Percentiles rank a stretch among this genome's conserved stretches.
Conservation (phyloP, 2,797 vertebrate genomes). For the Cossypha niveicapilla region DNA sequence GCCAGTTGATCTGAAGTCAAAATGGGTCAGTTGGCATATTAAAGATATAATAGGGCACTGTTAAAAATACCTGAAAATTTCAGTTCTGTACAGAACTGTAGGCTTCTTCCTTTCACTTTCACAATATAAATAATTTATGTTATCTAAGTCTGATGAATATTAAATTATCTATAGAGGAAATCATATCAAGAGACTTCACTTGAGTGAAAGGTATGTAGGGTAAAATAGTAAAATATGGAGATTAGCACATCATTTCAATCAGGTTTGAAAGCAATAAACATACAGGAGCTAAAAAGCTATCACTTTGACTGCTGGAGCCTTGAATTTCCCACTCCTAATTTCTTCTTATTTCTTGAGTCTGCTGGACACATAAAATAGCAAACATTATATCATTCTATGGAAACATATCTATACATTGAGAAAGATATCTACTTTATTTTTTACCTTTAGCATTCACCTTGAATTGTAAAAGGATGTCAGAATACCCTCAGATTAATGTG, state of each 20-base stretch:
- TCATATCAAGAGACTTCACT: slow-evolving; percentile 45
- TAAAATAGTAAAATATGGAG: slow-evolving; percentile 64
- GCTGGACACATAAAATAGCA: background rate
- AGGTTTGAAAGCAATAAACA: slow-evolving; percentile 62
- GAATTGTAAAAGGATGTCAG: background rate
- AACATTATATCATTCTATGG: background rate
- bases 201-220: slow-evolving; percentile 53
- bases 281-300: slow-evolving; percentile 35
- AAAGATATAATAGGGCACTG: background rate
- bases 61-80: slow-evolving; percentile 13
- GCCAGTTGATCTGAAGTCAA: background rate
- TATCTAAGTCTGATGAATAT: slow-evolving; percentile 63
- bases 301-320: slow-evolving; percentile 11
- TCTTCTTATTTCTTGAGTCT: slow-evolving; percentile 5
- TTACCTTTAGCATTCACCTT: background rate
- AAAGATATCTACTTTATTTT: background rate
- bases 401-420: background rate
- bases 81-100: background rate
- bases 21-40: background rate
- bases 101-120: background rate
- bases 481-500: background rate
- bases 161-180: slow-evolving; percentile 60
- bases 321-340: background rate
- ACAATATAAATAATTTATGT: slow-evolving; percentile 58
- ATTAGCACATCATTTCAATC: slow-evolving; percentile 60